Evolutionary conservation across 1,140 invertebrate genomes (phyloP).

Genomic region (Atta cephalotes): DNA sequence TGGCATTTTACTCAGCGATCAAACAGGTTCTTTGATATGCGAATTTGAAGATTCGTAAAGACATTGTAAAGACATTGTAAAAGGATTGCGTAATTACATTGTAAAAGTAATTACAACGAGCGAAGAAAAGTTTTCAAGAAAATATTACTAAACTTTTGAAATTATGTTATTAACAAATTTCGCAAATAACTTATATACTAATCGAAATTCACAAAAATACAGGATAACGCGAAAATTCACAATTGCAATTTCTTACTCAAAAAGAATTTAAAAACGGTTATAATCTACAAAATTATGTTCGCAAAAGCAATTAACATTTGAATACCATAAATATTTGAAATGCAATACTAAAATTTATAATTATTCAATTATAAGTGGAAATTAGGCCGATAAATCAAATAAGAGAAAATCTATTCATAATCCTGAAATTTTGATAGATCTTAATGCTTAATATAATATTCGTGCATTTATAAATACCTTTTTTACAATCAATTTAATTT

Average conservation of each 20-base stretch:
- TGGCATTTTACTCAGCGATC: constrained; percentile 52
- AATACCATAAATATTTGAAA: neutral
- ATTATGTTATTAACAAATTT: neutral
- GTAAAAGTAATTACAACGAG: constrained; percentile 14
- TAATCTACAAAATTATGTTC: neutral
- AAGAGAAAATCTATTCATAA: no score
- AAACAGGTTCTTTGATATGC: constrained; percentile 34
- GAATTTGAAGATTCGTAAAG: constrained; percentile 25
- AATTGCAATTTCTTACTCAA: neutral
- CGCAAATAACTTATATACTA: neutral
- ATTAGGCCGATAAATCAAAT: no score
- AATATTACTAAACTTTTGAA: neutral
- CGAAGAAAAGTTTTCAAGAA: neutral
- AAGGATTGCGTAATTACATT: neutral
- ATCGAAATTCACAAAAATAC: neutral
- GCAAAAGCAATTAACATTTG: neutral
- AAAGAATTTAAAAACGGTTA: neutral
- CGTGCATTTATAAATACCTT: no score
- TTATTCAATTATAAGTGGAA: neutral
- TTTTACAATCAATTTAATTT: no score
- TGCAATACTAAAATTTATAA: neutral
- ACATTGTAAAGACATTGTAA: neutral
- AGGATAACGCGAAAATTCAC: neutral
- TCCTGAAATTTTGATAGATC: no score
- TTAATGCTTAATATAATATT: no score